Percentiles rank a stretch among this genome's conserved stretches.
These are phyloP conservation scores for Gasteruption jaculator DNA, from an alignment of 2,888 invertebrate genomes.

Conservation along the genomic window DNA sequence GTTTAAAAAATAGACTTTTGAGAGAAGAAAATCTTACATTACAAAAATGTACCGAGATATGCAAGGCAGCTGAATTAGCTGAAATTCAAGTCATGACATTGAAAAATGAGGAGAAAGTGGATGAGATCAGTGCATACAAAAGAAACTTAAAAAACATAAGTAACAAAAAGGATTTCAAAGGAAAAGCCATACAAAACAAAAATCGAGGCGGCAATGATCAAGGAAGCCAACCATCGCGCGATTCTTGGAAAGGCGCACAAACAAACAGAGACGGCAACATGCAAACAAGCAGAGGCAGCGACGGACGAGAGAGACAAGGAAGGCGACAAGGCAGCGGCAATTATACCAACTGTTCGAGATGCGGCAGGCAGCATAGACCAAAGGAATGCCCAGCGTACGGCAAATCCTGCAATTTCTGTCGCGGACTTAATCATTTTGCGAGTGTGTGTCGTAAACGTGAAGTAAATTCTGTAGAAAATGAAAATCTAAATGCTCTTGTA, in stretches of 20 bases:
- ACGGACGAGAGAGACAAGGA: too few species aligned
- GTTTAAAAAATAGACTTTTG: slow-evolving; percentile 16
- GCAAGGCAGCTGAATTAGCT: slow-evolving; percentile 18
- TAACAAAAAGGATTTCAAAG: background rate
- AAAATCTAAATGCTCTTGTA: too few species aligned
- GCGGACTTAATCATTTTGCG: too few species aligned
- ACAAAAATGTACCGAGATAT: slow-evolving; percentile 13
- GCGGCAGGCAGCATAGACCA: slow-evolving; percentile 15
- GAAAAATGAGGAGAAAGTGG: background rate
- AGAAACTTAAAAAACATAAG: background rate
- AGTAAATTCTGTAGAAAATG: too few species aligned
- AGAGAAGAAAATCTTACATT: slow-evolving; percentile 14
- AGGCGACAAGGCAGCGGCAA: too few species aligned
- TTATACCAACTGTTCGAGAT: slow-evolving; percentile 16
- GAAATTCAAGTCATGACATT: background rate
- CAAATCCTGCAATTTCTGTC: slow-evolving; percentile 16
- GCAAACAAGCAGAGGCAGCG: too few species aligned
- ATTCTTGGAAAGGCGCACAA: too few species aligned
- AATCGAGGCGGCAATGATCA: background rate
- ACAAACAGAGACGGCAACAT: too few species aligned
- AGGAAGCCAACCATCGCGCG: background rate
- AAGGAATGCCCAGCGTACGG: slow-evolving; percentile 21
- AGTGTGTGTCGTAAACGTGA: too few species aligned
- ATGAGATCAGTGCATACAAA: too few species aligned
- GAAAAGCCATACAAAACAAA: background rate